Base-by-base conservation (phyloP, 1,140 invertebrate genomes). In the Myzus persicae region DNA sequence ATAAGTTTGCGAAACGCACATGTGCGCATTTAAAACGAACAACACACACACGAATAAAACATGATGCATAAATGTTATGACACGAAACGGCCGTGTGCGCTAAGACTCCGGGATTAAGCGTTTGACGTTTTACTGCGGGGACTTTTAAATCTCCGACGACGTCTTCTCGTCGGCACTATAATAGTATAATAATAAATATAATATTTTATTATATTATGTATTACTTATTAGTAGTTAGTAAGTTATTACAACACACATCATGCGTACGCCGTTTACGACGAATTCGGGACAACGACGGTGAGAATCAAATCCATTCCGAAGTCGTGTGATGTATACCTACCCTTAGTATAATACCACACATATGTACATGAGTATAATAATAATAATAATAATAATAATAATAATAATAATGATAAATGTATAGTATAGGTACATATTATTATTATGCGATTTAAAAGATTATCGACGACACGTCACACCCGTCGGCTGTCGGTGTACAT, bases 71-170 rank as follows among this genome's bases (percentile, higher is more conserved):
- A 84, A 84, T 40, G 36, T 84, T 84, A 84, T 84, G 82, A 84
- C 82, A 84, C 38, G 38, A 84, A 84, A 42, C 38, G 82, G 38
- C 38, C 38, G 22, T 40, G 38, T 82, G 22, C 20, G 40, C 24
- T 40, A 40, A 84, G 40, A 42, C 38, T 84, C 24, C 38, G 22
- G 82, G 82, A 84, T 84, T 84, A 84, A 20, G 40, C 22, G 38
- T 40, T 84, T 84, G 38, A 84, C 82, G 38, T 84, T 84, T 84
- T 84, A 84, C 40, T 84, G 31, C 59, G 14, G 82, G 38, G 82
- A 84, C 82, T 84, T 84, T 84, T 84, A 84, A 84, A 40, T 42
- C 82, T 40, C 40, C 38, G 40, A n/a, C 31, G 59, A 40, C 36
- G 38, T 84, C 82, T 22, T 84, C 38, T 42, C 38, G 82, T 40